Base-by-base conservation (phyloP, 2,113 vertebrate species). In the Hippocampus mohnikei region DNA sequence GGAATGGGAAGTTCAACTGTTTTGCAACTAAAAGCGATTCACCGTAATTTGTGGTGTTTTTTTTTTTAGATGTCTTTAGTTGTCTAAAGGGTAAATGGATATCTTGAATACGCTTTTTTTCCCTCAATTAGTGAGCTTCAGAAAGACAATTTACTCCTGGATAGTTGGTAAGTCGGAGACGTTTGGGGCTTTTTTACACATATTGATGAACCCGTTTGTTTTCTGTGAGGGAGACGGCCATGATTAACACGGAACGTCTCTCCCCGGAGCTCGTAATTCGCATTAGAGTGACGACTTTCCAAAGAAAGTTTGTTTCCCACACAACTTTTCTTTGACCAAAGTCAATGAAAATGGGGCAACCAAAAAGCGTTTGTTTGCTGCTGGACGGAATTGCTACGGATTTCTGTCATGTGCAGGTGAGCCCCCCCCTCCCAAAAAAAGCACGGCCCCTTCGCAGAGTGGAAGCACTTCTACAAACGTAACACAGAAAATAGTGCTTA, bases 331-430 rank as follows among this genome's bases (percentile, higher is more conserved):
- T 48, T 50, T 52, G 27, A 63, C 66, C 2, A 27, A 41, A 52
- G 46, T 63, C 41, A 73, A 48, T 56, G 3, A 37, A 25, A 60
- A 52, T 15, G 2, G 0, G 18, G 5, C 48, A 10, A 40, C 68
- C 44, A 66, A 52, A 69, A 68, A 70, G 5, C 18, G 25, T 67
- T 74, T 59, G 25, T 67, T 74, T 59, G 11, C 15, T 0, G 41
- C 59, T n/a, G 37, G 50, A 21, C 60, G 20, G 29, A 27, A 64
- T 69, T 52, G 67, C 12, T 0, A 18, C 13, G 44, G 27, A 70
- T 71, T 53, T 40, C 79, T 48, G 42, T 13, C 42, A 21, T 66
- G 61, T 23, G 21, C 5, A 23, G 37, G 37, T 42, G n/a, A 64
- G 12, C 12, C 10, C 16, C 40, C 13, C 37, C 11, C 4, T 4